Conservation (phyloP, 2,113 vertebrate species). For the Synodontis membranacea region DNA sequence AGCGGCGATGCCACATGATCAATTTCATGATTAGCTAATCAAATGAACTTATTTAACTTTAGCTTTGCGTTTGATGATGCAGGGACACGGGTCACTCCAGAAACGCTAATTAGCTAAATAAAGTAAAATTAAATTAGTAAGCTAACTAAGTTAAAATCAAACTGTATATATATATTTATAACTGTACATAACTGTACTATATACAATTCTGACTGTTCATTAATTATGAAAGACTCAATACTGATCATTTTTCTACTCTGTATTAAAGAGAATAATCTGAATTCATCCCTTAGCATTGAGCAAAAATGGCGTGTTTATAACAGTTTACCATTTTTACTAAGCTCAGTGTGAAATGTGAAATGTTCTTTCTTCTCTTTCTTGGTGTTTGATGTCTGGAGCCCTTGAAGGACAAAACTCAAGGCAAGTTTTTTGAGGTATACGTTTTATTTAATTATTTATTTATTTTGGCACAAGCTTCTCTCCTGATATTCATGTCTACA, state of each 20-base stretch:
- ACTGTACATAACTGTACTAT: too few species aligned
- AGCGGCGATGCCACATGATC: not conserved
- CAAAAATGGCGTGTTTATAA: not conserved
- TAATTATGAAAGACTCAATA: not conserved
- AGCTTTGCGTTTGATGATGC: not conserved
- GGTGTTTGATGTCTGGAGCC: not conserved
- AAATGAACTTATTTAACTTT: not conserved
- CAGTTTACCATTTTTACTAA: not conserved
- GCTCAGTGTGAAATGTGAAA: not conserved
- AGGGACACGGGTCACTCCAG: not conserved
- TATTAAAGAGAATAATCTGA: slow-evolving; percentile 14
- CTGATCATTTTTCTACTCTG: not conserved
- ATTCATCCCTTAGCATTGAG: not conserved
- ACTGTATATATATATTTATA: too few species aligned
- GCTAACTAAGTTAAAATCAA: not conserved
- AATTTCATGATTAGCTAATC: not conserved
- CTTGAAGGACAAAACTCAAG: not conserved
- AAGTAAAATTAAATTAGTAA: slow-evolving; percentile 6
- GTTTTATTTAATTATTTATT: not conserved
- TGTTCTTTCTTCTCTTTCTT: not conserved
- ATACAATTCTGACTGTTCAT: not conserved
- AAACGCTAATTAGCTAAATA: not conserved
- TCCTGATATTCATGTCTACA: slow-evolving; percentile 19
- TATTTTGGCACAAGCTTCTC: not conserved
- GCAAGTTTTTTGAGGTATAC: not conserved